Evolutionary conservation across 2,888 invertebrate genomes (phyloP).

Genomic region (Hirtodrosophila histrioides): DNA sequence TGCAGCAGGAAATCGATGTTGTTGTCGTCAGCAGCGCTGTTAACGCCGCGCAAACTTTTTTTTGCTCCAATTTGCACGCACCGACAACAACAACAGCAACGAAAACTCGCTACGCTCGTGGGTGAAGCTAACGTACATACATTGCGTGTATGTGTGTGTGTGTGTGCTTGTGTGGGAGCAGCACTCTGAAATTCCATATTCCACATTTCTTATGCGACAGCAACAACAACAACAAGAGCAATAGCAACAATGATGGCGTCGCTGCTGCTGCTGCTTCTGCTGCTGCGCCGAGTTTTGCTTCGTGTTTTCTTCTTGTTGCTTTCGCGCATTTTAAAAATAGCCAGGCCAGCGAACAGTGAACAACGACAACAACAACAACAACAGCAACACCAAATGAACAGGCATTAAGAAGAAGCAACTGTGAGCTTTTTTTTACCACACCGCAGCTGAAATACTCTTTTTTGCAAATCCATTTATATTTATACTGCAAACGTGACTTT

Average conservation of each 20-base stretch:
- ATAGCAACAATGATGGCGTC: slow-evolving; percentile 61
- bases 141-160: slow-evolving; percentile 1
- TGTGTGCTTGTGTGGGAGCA: slow-evolving; percentile 45
- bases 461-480: neutral
- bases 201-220: slow-evolving; percentile 61
- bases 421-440: slow-evolving; percentile 3
- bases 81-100: slow-evolving; percentile 33
- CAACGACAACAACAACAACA: slow-evolving; percentile 47
- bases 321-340: slow-evolving; percentile 76
- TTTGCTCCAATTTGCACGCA: slow-evolving; percentile 73
- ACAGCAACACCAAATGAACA: slow-evolving; percentile 53
- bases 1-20: slow-evolving; percentile 69
- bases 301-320: slow-evolving; percentile 62
- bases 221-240: slow-evolving; percentile 44
- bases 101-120: slow-evolving; percentile 28
- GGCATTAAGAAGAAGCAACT: slow-evolving; percentile 18
- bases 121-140: slow-evolving; percentile 18
- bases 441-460: slow-evolving; percentile 36
- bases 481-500: no score
- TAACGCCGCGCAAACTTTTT: slow-evolving; percentile 32
- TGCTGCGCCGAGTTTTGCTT: slow-evolving; percentile 58
- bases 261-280: slow-evolving; percentile 33
- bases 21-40: slow-evolving; percentile 38
- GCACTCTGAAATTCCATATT: slow-evolving; percentile 69
- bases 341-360: slow-evolving; percentile 59